Conservation (phyloP, 2,113 vertebrate genomes). For the Caretta caretta region DNA sequence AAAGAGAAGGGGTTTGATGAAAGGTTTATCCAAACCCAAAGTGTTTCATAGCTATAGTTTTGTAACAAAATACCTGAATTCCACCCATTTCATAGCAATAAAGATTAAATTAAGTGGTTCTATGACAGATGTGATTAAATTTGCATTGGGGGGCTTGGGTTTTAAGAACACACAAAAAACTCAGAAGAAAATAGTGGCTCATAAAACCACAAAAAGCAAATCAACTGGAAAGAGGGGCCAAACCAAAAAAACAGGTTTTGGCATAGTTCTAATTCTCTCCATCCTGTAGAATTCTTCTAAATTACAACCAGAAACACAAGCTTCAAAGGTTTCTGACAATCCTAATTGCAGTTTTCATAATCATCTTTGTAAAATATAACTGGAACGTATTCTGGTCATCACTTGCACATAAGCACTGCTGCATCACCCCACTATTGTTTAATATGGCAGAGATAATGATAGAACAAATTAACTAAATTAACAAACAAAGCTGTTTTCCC, state of each 20-base stretch:
- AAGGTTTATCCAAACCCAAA: neutral
- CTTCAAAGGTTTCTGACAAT: conserved; percentile 53
- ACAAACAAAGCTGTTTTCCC: neutral
- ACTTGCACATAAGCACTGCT: neutral
- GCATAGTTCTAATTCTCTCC: conserved; percentile 53
- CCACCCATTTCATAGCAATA: neutral
- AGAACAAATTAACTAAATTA: neutral
- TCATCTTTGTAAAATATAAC: conserved; percentile 49
- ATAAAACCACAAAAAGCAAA: neutral
- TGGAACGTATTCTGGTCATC: neutral
- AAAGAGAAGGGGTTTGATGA: neutral
- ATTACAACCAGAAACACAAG: conserved; percentile 8
- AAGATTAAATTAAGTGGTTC: neutral
- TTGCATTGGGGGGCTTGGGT: neutral
- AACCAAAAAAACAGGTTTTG: conserved; percentile 56
- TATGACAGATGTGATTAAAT: neutral
- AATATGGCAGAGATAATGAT: neutral
- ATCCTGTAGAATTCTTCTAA: conserved; percentile 15
- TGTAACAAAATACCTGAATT: neutral
- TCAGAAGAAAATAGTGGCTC: neutral
- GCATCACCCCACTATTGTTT: conserved; percentile 22
- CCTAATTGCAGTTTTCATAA: conserved; percentile 44
- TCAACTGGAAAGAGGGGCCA: conserved; percentile 17
- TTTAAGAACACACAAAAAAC: neutral
- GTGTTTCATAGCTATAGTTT: neutral